Percentiles rank a stretch among this genome's conserved stretches.
Evolutionary conservation across 2,888 invertebrate species (phyloP).

Genomic region (Colletes collaris): DNA sequence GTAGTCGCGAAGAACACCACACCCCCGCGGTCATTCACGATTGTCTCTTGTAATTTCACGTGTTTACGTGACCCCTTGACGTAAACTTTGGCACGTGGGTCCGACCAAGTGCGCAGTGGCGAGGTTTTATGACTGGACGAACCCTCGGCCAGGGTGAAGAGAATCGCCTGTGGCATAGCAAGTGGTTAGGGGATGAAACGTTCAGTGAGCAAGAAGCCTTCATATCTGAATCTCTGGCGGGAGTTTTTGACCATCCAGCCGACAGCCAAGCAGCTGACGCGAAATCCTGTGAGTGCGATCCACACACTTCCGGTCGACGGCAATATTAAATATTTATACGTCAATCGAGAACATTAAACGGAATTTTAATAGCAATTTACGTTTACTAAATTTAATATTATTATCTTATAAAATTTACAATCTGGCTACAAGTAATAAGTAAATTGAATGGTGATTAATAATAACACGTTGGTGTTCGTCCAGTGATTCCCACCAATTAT

Average conservation of each 20-base stretch:
- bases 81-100: constrained; percentile 18
- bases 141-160: constrained; percentile 35
- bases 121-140: constrained; percentile 37
- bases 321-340: too few species aligned
- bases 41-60: background rate
- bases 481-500: too few species aligned
- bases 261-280: constrained; percentile 34
- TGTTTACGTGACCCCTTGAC: background rate
- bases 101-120: constrained; percentile 42
- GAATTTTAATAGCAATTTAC: too few species aligned
- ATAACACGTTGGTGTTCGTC: too few species aligned
- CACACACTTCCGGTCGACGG: too few species aligned
- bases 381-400: too few species aligned
- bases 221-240: constrained; percentile 76
- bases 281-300: constrained; percentile 33
- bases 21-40: constrained; percentile 1
- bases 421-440: too few species aligned
- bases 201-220: constrained; percentile 66
- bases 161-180: constrained; percentile 22
- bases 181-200: constrained; percentile 63
- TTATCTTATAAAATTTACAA: too few species aligned
- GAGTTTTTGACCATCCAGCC: constrained; percentile 69
- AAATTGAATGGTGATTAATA: too few species aligned
- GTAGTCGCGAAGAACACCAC: background rate
- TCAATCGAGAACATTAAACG: too few species aligned